phyloP scores from a whole-genome alignment of 2,888 invertebrate genomes.

The Agonopterix arenella region DNA sequence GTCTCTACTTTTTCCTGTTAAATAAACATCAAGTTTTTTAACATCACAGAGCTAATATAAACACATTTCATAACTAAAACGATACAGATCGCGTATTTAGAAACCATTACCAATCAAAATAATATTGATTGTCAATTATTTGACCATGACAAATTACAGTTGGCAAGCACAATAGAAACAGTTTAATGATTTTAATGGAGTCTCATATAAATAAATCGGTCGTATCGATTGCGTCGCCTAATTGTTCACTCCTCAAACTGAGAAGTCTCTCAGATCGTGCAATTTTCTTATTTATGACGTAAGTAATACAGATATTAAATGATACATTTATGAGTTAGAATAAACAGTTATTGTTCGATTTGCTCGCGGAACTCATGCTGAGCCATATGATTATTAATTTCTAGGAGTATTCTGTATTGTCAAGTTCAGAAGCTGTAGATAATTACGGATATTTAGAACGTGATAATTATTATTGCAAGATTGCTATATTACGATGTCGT shows the following conservation, averaged over 20 bases:
- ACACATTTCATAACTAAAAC: neutral
- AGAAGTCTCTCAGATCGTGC: too few species aligned
- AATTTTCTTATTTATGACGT: too few species aligned
- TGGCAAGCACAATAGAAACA: conserved; percentile 12
- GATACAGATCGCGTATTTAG: conserved; percentile 1
- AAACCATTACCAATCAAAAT: conserved; percentile 6
- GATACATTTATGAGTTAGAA: too few species aligned
- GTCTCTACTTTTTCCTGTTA: too few species aligned
- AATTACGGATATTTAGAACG: too few species aligned
- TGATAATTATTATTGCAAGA: too few species aligned
- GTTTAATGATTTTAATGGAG: conserved; percentile 9
- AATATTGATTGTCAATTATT: conserved; percentile 5
- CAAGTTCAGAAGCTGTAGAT: neutral
- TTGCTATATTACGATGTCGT: too few species aligned
- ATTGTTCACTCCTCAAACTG: too few species aligned
- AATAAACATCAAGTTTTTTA: too few species aligned
- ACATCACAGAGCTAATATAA: neutral
- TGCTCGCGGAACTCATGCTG: neutral
- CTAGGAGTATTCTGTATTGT: neutral
- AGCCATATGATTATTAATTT: conserved; percentile 1
- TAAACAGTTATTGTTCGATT: too few species aligned
- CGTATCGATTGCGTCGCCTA: neutral
- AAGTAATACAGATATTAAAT: too few species aligned
- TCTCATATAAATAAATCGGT: neutral
- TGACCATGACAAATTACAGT: conserved; percentile 10